Evolutionary conservation across 2,113 vertebrate species (phyloP).

Genomic region (Numida meleagris): DNA sequence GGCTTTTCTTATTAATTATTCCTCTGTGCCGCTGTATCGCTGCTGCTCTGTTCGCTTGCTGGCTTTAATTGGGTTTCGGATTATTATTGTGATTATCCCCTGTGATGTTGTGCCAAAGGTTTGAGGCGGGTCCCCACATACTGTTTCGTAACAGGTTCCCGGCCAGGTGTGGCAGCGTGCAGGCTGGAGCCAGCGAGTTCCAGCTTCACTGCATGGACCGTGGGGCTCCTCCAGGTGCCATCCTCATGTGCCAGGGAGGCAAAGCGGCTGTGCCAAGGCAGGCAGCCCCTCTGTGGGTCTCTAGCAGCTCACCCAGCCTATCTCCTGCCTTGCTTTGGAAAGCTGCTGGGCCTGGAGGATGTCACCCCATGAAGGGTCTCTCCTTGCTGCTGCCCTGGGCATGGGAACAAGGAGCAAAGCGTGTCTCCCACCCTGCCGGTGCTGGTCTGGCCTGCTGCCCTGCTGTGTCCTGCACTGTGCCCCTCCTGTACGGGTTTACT

Average conservation of each 20-base stretch:
- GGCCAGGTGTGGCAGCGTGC: conserved; percentile 28
- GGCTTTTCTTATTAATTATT: conserved; percentile 7
- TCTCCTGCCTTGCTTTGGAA: neutral
- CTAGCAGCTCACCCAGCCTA: fast-evolving
- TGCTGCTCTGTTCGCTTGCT: neutral
- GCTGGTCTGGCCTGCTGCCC: neutral
- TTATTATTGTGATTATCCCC: neutral
- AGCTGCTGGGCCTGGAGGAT: neutral
- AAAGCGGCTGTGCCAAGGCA: fast-evolving
- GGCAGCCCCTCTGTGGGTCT: neutral
- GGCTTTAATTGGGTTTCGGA: conserved; percentile 34
- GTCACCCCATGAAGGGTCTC: neutral
- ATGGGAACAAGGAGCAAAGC: neutral
- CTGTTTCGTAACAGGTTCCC: neutral
- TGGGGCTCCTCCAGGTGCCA: neutral
- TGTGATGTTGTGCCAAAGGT: conserved; percentile 56
- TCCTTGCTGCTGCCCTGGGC: neutral
- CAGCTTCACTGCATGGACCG: fast-evolving
- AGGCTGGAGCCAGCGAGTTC: neutral
- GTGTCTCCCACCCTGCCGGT: neutral
- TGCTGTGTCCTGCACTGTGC: fast-evolving
- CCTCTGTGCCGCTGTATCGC: neutral
- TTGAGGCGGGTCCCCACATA: neutral
- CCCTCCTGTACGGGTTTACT: neutral
- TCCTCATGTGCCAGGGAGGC: neutral